Base-by-base conservation (phyloP, 2,797 vertebrate genomes). In the Xiphorhynchus erythropygius region DNA sequence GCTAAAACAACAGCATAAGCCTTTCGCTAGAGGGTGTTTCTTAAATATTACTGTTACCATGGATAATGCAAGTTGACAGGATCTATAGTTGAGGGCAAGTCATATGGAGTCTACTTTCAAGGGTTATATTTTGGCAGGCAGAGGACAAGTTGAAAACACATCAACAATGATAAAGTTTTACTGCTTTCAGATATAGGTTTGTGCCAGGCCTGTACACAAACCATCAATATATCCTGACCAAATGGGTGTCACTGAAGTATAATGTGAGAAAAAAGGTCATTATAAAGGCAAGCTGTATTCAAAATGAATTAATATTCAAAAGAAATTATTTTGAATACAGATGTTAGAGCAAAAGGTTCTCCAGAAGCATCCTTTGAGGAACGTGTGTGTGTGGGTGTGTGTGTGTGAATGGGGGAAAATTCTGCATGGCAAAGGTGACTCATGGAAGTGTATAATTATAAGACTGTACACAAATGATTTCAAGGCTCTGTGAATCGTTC, bases 21-120 rank as follows among this genome's bases (percentile, higher is more conserved):
- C 47, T 95, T 96, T 89, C 55, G 60, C 94, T 93, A 52, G 67
- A 86, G 91, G 95, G 25, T 92, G 56, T 85, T 94, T 94, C 94
- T 95, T 94, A 92, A 93, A 91, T 92, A 75, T 93, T 95, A 55
- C 88, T 96, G 81, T 96, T 96, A 52, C 17, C 37, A 65, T 53
- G 68, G 84, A 39, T 97, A 94, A 97, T 92, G 47, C 62, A 96
- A 96, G 86, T 76, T 97, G 96, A 96, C 97, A 97, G 93, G 76
- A 92, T 96, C 93, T 96, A 28, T 92, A 90, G 90, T 96, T 77
- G 88, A 93, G 86, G 86, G 67, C 77, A 82, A 91, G 88, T 97
- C 88, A 87, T 89, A 82, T 64, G 84, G 57, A 93, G 75, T 67
- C 85, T 89, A 63, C 24, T 60, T 86, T 74, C 84, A 79, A 80